A percentile compares a stretch with the other conserved stretches of the same genome.
phyloP scores from a whole-genome alignment of 1,140 invertebrate species.

The Apocrypta bakeri region DNA sequence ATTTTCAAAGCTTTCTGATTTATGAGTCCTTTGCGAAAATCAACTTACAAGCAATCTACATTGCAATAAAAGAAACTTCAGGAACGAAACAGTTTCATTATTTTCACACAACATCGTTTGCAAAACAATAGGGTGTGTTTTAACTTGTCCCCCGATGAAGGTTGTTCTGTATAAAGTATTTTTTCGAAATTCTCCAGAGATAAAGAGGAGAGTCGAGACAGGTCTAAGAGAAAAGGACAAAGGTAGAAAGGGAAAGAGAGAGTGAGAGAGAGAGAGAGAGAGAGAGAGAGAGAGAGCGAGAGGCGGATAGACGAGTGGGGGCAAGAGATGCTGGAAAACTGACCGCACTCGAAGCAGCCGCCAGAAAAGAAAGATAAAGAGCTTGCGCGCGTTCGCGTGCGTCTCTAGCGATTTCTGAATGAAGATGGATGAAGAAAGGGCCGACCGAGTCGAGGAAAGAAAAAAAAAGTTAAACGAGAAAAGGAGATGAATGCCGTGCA shows the following conservation, averaged over 20 bases:
- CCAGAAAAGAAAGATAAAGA: slow-evolving; percentile 57
- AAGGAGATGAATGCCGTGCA: slow-evolving; percentile 26
- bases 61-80: too few species aligned
- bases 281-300: background rate
- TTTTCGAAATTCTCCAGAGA: slow-evolving; percentile 34
- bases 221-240: too few species aligned
- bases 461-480: background rate
- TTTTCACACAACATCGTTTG: background rate
- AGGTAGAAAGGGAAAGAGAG: background rate
- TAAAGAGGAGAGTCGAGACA: background rate
- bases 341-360: slow-evolving; percentile 44
- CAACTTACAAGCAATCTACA: too few species aligned
- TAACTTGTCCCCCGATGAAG: background rate
- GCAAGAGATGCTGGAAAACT: background rate
- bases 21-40: too few species aligned
- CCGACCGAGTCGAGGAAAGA: slow-evolving; percentile 52
- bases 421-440: slow-evolving; percentile 62
- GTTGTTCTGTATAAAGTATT: slow-evolving; percentile 30
- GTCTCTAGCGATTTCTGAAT: slow-evolving; percentile 54
- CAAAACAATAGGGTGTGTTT: background rate
- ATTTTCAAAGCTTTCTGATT: too few species aligned
- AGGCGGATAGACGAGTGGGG: too few species aligned
- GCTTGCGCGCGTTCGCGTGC: slow-evolving; percentile 48
- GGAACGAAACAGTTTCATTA: background rate
- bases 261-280: background rate